Conservation (phyloP, 2,888 invertebrate genomes). For the Lepas anatifera region DNA sequence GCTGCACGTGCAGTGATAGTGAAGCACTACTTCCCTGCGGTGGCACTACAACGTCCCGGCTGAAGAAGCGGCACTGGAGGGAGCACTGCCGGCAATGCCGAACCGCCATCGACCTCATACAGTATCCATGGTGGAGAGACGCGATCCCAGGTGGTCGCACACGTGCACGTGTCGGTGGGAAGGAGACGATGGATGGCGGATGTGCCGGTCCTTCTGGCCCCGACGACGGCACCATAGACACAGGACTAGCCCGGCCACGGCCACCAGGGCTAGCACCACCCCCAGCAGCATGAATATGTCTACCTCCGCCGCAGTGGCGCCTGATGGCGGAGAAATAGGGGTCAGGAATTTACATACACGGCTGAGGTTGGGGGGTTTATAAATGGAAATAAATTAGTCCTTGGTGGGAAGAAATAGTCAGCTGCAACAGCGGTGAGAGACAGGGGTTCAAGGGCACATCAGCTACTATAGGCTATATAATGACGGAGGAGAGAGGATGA, state of each 20-base stretch:
- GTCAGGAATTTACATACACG: too few relatives aligned
- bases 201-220: constrained; percentile 23
- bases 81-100: not conserved
- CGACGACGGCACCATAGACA: constrained; percentile 44
- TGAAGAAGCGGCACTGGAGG: not conserved
- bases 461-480: too few relatives aligned
- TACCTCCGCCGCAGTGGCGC: constrained; percentile 41
- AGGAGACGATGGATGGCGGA: constrained; percentile 17
- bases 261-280: constrained; percentile 38
- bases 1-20: too few relatives aligned
- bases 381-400: too few relatives aligned
- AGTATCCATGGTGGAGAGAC: constrained; percentile 26
- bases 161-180: constrained; percentile 22
- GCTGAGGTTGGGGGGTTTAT: too few relatives aligned
- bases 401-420: too few relatives aligned
- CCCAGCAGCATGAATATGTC: constrained; percentile 45
- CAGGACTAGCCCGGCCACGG: constrained; percentile 37
- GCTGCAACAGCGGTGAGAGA: too few relatives aligned
- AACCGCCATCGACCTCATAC: constrained; percentile 18
- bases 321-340: too few relatives aligned
- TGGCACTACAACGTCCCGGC: not conserved
- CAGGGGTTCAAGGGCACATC: too few relatives aligned
- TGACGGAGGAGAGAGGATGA: too few relatives aligned
- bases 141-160: constrained; percentile 24
- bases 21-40: too few relatives aligned